These are phyloP conservation scores for Thera britannica DNA, from an alignment of 2,888 invertebrate genomes.

Conservation along the genomic window DNA sequence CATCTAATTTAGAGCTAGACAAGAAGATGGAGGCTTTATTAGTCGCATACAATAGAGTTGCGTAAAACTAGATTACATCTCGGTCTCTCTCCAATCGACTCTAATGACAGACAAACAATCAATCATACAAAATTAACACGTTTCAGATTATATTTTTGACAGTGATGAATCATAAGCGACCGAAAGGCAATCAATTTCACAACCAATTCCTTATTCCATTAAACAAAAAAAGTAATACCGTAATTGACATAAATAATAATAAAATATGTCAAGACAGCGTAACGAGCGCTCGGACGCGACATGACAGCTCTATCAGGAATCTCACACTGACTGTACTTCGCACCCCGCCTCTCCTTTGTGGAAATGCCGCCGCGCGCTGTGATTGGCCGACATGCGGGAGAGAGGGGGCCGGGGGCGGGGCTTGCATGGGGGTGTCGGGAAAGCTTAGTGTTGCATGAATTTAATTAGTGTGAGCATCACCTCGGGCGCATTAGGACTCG, in stretches of 20 bases:
- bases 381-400: conserved; percentile 55
- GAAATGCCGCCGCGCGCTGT: conserved; percentile 46
- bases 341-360: conserved; percentile 49
- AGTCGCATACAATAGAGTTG: conserved; percentile 66
- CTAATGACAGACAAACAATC: conserved; percentile 77
- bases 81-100: conserved; percentile 54
- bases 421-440: conserved; percentile 50
- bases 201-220: conserved; percentile 83
- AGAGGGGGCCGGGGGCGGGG: conserved; percentile 53
- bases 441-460: conserved; percentile 84
- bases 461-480: conserved; percentile 84
- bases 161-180: conserved; percentile 83
- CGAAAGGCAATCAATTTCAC: conserved; percentile 84
- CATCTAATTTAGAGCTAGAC: conserved; percentile 48
- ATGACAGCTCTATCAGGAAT: conserved; percentile 83
- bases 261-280: conserved; percentile 83
- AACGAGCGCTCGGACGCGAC: conserved; percentile 81
- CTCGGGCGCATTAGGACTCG: conserved; percentile 84
- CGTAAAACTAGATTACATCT: conserved; percentile 79
- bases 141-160: conserved; percentile 79
- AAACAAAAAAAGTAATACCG: conserved; percentile 84
- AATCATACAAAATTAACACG: conserved; percentile 84
- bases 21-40: conserved; percentile 48
- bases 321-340: conserved; percentile 70
- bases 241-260: conserved; percentile 86